Evolutionary conservation across 2,113 vertebrate genomes (phyloP), one percentile per base, ranked within the genome.

Genomic region (Talpa occidentalis): DNA sequence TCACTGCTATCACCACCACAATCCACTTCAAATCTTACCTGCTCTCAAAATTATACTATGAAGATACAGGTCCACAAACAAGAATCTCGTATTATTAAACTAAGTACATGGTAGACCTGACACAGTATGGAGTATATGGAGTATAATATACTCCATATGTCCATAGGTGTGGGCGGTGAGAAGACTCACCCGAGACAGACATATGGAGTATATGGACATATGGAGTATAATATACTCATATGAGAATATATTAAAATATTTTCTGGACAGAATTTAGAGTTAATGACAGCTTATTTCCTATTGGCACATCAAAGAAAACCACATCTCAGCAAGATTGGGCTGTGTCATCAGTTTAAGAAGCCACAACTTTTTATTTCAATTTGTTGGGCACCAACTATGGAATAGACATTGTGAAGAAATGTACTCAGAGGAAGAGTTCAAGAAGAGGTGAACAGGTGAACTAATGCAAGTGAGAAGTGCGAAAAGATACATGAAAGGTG

Each of bases 301-400:
- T 83, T 47, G 47, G 44, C 66, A 44, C 67, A 84, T 66, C 52
- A 95, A 88, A 42, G 54, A 90, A 93, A 95, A 83, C 15, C 77
- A 12, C 22, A 87, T 60, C 35, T 66, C 60, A 91, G 54, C 67
- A 86, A 82, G 64, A 91, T 0, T 89, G 17, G 62, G 24, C 73
- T 93, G 22, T 85, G 35, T 40, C 24, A 73, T 62, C 49, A 56
- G 37, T 64, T 84, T 87, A 96, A 96, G 37, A 73, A 54, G 62
- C 30, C 70, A 93, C 56, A 95, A 92, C 26, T 59, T 42, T 93
- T 96, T 76, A 35, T 73, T 37, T 89, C 40, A 44, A 40, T 73
- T 69, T 88, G 5, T 37, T 90, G 56, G 24, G 22, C n/a, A 86
- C 70, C 54, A 95, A 77, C n/a, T 52, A 10, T n/a, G 21, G 40